Conservation (phyloP, 64 coral and sea anemone genomes). For the Pocillopora verrucosa region DNA sequence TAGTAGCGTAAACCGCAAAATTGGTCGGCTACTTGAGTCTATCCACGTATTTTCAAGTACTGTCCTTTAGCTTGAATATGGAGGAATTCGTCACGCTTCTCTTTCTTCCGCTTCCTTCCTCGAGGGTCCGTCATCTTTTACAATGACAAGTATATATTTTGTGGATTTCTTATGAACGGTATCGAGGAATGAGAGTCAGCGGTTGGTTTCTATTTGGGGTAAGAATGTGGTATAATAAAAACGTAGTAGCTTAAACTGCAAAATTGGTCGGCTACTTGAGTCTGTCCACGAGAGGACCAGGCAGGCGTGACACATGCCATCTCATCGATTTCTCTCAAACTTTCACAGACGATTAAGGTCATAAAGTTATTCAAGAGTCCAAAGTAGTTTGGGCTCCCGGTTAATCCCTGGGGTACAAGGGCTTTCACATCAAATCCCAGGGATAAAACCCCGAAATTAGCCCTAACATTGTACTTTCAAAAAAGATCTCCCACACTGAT, state of each 20-base stretch:
- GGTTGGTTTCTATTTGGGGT: no score
- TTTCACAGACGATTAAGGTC: conserved; percentile 1
- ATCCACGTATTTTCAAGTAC: conserved; percentile 20
- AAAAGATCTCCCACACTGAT: background rate
- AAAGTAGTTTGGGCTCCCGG: no score
- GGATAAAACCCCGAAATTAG: background rate
- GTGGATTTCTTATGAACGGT: no score
- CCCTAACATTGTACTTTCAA: background rate
- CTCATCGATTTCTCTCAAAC: conserved; percentile 14
- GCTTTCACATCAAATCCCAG: background rate
- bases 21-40: no score
- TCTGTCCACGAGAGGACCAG: background rate
- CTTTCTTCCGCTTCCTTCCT: conserved; percentile 2
- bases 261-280: no score
- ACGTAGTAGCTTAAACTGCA: no score
- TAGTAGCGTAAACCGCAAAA: no score
- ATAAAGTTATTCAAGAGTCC: background rate
- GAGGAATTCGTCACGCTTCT: conserved; percentile 41
- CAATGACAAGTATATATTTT: no score
- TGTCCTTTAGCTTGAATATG: conserved; percentile 63
- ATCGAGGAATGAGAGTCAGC: no score
- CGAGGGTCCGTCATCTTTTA: conserved; percentile 36
- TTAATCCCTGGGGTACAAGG: background rate
- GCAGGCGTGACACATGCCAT: conserved; percentile 27
- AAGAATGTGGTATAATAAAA: no score